A percentile compares a stretch with the other conserved stretches of the same genome.
Conservation (phyloP, 2,888 invertebrate species). For the Catocala fraxini region DNA sequence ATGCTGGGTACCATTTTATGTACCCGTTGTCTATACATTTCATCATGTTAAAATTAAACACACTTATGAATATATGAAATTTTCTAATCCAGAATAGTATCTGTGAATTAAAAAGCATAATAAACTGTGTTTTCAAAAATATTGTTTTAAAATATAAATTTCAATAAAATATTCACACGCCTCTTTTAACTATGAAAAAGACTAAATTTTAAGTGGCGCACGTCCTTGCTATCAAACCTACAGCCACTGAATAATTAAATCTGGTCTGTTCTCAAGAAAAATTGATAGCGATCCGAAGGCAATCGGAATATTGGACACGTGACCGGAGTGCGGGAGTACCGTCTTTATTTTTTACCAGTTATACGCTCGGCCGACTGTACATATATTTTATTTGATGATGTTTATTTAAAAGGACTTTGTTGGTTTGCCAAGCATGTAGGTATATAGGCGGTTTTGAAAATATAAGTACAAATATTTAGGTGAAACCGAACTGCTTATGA, state of each 20-base stretch:
- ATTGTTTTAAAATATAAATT: conserved; percentile 18
- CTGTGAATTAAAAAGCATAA: too few relatives aligned
- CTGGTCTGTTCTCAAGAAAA: conserved; percentile 72
- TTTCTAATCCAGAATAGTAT: too few relatives aligned
- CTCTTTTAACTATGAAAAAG: conserved; percentile 27
- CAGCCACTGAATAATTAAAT: conserved; percentile 75
- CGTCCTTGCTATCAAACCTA: conserved; percentile 47
- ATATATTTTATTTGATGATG: conserved; percentile 36
- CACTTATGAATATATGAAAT: too few relatives aligned
- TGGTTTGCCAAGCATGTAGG: conserved; percentile 2
- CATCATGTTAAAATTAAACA: too few relatives aligned
- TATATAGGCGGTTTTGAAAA: background rate
- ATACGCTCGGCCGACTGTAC: conserved; percentile 45
- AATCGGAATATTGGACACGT: conserved; percentile 80
- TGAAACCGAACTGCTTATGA: too few relatives aligned
- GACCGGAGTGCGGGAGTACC: conserved; percentile 58
- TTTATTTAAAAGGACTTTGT: conserved; percentile 36
- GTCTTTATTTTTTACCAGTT: conserved; percentile 63
- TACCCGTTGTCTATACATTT: too few relatives aligned
- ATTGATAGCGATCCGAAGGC: conserved; percentile 78
- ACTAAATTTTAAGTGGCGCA: conserved; percentile 43
- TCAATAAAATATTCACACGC: conserved; percentile 16
- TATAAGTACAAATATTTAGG: too few relatives aligned
- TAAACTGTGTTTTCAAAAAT: too few relatives aligned
- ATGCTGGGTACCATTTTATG: too few relatives aligned